Base-by-base conservation (phyloP, 37 sponge, comb jelly and placozoan genomes). In the Oscarella lobularis region DNA sequence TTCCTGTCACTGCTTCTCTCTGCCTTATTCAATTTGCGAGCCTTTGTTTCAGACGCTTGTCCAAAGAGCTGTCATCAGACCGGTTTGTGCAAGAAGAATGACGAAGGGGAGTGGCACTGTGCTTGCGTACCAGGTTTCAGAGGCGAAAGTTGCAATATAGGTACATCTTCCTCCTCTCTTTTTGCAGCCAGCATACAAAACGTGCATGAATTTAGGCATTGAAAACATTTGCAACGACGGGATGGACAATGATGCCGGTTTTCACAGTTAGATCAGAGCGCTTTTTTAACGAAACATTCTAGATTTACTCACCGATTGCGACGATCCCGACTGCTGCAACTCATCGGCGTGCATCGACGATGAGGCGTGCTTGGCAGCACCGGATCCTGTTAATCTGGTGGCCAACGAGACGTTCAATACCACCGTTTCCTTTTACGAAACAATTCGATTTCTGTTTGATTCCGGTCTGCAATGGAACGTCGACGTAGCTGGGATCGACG, bases 261-360 rank as follows among this genome's bases (percentile, higher is more conserved):
- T n/a, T n/a, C n/a, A n/a, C n/a, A n/a, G n/a, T n/a, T n/a, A n/a
- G n/a, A n/a, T n/a, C n/a, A n/a, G n/a, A n/a, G n/a, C n/a, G n/a
- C n/a, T n/a, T n/a, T n/a, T n/a, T n/a, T n/a, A n/a, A n/a, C n/a
- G n/a, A n/a, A n/a, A n/a, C n/a, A n/a, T n/a, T n/a, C n/a, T n/a
- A n/a, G n/a, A 48, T 20, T 20, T 27, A 20, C 60, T 48, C 14
- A 9, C 20, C 14, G 60, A 48, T 48, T 48, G 60, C 20, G 60
- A 48, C 60, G 60, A 48, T 20, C 60, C 60, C 9, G 60, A 48
- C 60, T 48, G 60, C 60, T 48, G 60, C 60, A 48, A 48, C 60
- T 27, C 60, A 27, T 27, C 60, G 9, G 60, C 20, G 14, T 48
- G 60, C 60, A 48, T 27, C 14, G 20, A 48, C 20, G 60, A 48